Percentiles rank a stretch among this genome's conserved stretches.
Evolutionary conservation across 2,888 invertebrate genomes (phyloP).

Genomic region (Tipula confusa): DNA sequence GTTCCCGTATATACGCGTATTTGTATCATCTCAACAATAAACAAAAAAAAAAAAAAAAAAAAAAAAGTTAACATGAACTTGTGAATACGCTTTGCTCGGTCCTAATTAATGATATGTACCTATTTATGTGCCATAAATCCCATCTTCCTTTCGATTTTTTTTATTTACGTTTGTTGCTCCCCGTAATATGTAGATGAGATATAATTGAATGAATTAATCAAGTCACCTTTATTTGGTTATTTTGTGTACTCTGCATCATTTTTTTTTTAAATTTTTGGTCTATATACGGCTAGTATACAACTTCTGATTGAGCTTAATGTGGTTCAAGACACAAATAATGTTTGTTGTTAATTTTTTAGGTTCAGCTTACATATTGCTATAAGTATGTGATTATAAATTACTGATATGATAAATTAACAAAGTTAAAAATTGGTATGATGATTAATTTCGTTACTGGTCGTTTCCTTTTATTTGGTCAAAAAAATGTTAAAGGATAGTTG

Average conservation of each 20-base stretch:
- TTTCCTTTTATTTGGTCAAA: too few relatives aligned
- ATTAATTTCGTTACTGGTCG: too few relatives aligned
- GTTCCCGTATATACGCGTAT: neutral
- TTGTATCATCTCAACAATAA: neutral
- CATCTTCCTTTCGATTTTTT: neutral
- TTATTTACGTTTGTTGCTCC: neutral
- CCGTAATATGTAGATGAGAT: slow-evolving; percentile 13
- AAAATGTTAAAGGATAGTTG: too few relatives aligned
- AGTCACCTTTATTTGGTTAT: neutral
- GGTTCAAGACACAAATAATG: neutral
- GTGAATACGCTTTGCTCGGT: neutral
- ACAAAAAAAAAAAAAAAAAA: neutral
- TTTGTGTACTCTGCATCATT: neutral
- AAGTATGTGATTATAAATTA: too few relatives aligned
- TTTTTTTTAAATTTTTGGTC: neutral
- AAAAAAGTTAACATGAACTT: neutral
- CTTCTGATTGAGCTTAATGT: neutral
- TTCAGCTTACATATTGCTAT: neutral
- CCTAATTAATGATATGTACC: slow-evolving; percentile 1
- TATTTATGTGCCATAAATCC: neutral
- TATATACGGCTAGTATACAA: neutral
- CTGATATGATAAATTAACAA: too few relatives aligned
- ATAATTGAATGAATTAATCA: slow-evolving; percentile 20
- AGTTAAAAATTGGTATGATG: too few relatives aligned
- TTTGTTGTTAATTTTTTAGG: neutral